Evolutionary conservation across 2,113 vertebrate species (phyloP).

Genomic region (Plotosus lineatus): DNA sequence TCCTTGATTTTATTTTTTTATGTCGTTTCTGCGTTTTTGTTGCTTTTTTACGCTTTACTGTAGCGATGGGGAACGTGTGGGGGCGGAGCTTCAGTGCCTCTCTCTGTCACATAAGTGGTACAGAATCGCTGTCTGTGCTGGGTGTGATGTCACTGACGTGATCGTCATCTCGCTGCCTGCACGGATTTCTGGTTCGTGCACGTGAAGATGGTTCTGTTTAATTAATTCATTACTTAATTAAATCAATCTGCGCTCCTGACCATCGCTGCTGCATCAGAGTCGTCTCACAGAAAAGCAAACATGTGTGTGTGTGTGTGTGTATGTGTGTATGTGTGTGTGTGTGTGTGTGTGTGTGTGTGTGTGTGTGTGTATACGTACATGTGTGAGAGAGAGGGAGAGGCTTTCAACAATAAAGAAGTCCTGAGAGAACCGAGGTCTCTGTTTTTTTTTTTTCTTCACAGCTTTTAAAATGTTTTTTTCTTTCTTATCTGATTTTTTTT

Average conservation of each 20-base stretch:
- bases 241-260: constrained; percentile 47
- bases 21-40: constrained; percentile 60
- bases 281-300: constrained; percentile 68
- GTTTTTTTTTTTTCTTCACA: too few species aligned
- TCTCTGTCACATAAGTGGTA: constrained; percentile 61
- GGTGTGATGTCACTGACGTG: background rate
- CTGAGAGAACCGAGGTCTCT: too few species aligned
- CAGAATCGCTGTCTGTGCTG: background rate
- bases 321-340: constrained; percentile 69
- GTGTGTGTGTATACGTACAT: too few species aligned
- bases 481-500: too few species aligned
- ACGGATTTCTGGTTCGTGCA: constrained; percentile 1
- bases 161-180: constrained; percentile 7
- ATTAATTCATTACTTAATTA: too few species aligned
- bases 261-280: constrained; percentile 66
- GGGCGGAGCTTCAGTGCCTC: constrained; percentile 12
- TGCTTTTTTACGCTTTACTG: constrained; percentile 63
- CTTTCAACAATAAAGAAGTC: too few species aligned
- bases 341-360: constrained; percentile 70
- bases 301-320: constrained; percentile 69
- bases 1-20: constrained; percentile 79
- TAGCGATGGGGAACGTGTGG: background rate
- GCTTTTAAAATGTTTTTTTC: too few species aligned
- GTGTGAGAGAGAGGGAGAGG: too few species aligned
- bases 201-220: constrained; percentile 51